Evolutionary conservation across 2,797 vertebrate species (phyloP), one percentile per base, ranked within the genome.

Genomic region (Chanos chanos): DNA sequence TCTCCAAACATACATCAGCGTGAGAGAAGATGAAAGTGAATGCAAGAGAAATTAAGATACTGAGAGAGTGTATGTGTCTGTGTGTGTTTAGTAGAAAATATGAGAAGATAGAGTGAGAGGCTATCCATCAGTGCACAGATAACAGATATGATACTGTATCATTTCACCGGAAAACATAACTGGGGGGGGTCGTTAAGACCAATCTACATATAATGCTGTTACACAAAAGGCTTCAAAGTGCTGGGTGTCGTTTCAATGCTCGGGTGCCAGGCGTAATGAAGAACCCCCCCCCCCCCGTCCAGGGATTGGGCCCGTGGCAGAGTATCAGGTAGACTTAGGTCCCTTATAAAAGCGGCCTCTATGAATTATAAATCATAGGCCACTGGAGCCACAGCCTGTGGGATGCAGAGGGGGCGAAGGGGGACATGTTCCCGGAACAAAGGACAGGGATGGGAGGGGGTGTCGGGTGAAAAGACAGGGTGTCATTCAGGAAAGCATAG

Each of bases 351-450:
- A 91, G 88, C 85, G 87, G 83, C 90, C 90, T 74, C 86, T 89
- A 91, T 91, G 89, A 91, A 91, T 91, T 90, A 91, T 91, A 90
- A 90, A 91, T 90, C 83, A 90, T 86, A 90, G 89, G 90, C 87
- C 88, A 90, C 84, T 77, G 85, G 86, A 90, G 90, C 85, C 89
- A 90, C 78, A 79, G 90, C 88, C 86, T 87, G 80, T 89, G 90
- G 88, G 89, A 90, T 83, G 73, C 78, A 72, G 78, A 77, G 66
- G 75, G 86, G 79, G 80, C 78, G 82, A 85, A 78, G 81, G 77
- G 83, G 86, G 81, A 83, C 68, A 53, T 85, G 81, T 91, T 91
- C 89, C 87, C 76, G 89, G 87, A 91, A 91, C 88, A 90, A 90
- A 90, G 83, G 83, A 86, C 73, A 78, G 66, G 60, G 34, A 66